Evolutionary conservation across 37 sponge, comb jelly and placozoan species (phyloP), one percentile per base, ranked within the genome.

Genomic region (Haliclona indistincta): DNA sequence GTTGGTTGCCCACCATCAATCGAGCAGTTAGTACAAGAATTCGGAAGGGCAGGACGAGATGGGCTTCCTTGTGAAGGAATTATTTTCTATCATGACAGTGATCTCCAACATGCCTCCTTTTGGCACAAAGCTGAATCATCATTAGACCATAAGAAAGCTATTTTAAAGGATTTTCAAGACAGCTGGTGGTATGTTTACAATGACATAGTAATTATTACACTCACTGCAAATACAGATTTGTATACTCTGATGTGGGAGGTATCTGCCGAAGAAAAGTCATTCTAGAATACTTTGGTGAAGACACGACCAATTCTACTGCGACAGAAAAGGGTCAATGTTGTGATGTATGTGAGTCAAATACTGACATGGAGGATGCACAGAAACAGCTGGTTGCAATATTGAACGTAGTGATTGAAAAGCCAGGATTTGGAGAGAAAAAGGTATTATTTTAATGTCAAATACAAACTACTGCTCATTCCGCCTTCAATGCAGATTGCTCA

Each of bases 401-500:
- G 0, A 25, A 39, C 62, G 74, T 32, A 8, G 56, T 72, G 6
- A 32, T 63, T 25, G 73, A 81, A 51, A 51, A 41, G 2, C 73
- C 66, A n/a, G 37, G 61, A 43, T 60, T 34, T 25, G 82, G 74
- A 54, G 82, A 81, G 34, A 72, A 72, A 43, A 81, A 79, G 62
- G 70, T 79, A 73, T 30, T 13, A 34, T 63, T 30, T 4, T 22
- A 60, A 26, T 29, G 15, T 60, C 26, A 22, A 26, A 23, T 26
- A 60, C 17, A 11, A 60, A 11, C 7, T 60, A 10, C 8, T 22
- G 26, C 26, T 10, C 26, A 23, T 10, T 13, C 13, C 13, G 49
- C 8, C 13, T 47, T 47, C 49, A 47, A 17, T 47, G 8, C 49
- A 47, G 49, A 17, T 47, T 17, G 49, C 49, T 47, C 49, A 47